Conservation (phyloP, 2,113 vertebrate species). For the Pelvicachromis taeniatus region DNA sequence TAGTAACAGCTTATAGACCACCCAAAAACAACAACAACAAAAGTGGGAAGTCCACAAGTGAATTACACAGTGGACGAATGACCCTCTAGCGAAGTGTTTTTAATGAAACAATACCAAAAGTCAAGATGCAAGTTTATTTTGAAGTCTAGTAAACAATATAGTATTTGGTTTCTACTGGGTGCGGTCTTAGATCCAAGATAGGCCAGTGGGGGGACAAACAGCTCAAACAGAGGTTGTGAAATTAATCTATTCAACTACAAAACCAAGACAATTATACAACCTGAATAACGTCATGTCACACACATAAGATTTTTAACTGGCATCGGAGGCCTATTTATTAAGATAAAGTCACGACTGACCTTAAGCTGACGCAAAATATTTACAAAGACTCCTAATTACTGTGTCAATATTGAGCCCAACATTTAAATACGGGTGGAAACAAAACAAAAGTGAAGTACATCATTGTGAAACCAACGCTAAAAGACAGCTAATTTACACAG, state of each 20-base stretch:
- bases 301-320: background rate
- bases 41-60: background rate
- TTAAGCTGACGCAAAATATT: background rate
- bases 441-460: background rate
- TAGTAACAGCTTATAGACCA: background rate
- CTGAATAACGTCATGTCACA: background rate
- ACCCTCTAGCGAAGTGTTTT: background rate
- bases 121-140: background rate
- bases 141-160: background rate
- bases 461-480: background rate
- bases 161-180: constrained; percentile 18
- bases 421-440: background rate
- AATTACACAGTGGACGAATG: background rate
- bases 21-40: background rate
- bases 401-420: background rate
- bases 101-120: background rate
- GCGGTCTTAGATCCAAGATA: constrained; percentile 33
- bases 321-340: background rate
- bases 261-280: background rate
- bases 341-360: background rate
- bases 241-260: background rate
- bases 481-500: background rate
- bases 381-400: background rate
- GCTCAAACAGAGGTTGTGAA: background rate
- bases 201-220: background rate